Evolutionary conservation across 1,140 invertebrate genomes (phyloP).

Genomic region (Aphis craccivora): DNA sequence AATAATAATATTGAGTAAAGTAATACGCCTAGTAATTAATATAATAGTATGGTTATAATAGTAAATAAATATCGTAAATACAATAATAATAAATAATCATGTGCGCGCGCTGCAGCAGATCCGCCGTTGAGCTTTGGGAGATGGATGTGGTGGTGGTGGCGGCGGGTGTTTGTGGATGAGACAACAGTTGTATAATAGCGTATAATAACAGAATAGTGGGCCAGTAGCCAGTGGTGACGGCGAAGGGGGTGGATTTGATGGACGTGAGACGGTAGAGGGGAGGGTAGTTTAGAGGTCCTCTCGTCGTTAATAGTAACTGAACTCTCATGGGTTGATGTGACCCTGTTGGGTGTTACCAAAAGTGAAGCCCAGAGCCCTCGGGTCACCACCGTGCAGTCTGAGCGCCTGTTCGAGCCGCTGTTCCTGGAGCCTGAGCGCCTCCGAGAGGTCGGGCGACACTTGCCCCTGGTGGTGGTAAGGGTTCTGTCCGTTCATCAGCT

Average conservation of each 20-base stretch:
- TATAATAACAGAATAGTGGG: neutral
- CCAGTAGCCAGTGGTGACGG: neutral
- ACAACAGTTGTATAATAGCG: neutral
- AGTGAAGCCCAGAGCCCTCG: constrained; percentile 72
- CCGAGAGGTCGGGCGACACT: constrained; percentile 70
- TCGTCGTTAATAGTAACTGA: constrained; percentile 15
- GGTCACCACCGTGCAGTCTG: constrained; percentile 75
- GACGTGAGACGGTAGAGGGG: no score
- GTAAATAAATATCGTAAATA: constrained; percentile 14
- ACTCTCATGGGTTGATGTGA: constrained; percentile 62
- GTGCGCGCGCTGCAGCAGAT: constrained; percentile 7
- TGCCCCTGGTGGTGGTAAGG: constrained; percentile 63
- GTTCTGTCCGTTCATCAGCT: constrained; percentile 59
- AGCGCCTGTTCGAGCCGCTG: constrained; percentile 82
- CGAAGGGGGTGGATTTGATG: neutral
- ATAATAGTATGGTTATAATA: constrained; percentile 29
- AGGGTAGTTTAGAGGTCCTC: neutral
- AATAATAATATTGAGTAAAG: neutral
- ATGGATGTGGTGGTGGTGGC: neutral
- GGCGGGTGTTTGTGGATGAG: neutral
- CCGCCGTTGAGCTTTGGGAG: neutral
- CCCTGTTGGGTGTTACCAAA: constrained; percentile 64
- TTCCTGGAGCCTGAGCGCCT: constrained; percentile 80
- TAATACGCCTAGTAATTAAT: neutral
- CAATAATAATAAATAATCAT: constrained; percentile 22